Evolutionary conservation across 2,113 vertebrate species (phyloP), one percentile per base, ranked within the genome.

Genomic region (Apaloderma vittatum): DNA sequence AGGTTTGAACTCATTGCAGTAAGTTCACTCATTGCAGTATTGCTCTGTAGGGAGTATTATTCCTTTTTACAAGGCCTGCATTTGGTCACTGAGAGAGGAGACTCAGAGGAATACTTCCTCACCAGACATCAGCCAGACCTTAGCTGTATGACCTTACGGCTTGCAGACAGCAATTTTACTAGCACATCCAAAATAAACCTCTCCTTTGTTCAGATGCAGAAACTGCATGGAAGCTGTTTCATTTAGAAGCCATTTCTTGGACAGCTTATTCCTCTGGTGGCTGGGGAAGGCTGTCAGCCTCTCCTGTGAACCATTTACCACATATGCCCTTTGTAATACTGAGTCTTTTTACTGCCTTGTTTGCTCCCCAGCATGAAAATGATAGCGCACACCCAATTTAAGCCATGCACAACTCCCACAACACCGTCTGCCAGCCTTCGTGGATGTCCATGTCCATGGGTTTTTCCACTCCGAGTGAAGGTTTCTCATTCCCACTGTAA

Each of bases 131-230:
- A 91, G 86, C 91, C 91, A 94, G 94, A 86, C 92, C 83, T 96
- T 92, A 52, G 59, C 91, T 81, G 62, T 37, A 57, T 85, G 91
- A 92, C 80, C 91, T 91, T 85, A 61, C 2, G 6, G 68, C 66
- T 96, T 0, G 0, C 88, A 95, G 95, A 95, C 97, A 92, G 91
- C 73, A 77, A 30, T 95, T 97, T 94, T 91, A 74, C 76, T 85
- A 91, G 94, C 90, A 85, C 86, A 65, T 97, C 94, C 95, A 97
- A 95, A 96, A 92, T 74, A 97, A 96, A 94, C 88, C 76, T 63
- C 32, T 84, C 68, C 40, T 92, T 92, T 91, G 88, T 91, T 88
- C 91, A 94, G 76, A 78, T 71, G 57, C 54, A 96, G 51, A 94
- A 92, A 87, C 90, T 94, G 70, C 70, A 88, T 2, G 26, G 73